phyloP scores from a whole-genome alignment of 2,113 vertebrate genomes.

The Mesembrinibis cayennensis region DNA sequence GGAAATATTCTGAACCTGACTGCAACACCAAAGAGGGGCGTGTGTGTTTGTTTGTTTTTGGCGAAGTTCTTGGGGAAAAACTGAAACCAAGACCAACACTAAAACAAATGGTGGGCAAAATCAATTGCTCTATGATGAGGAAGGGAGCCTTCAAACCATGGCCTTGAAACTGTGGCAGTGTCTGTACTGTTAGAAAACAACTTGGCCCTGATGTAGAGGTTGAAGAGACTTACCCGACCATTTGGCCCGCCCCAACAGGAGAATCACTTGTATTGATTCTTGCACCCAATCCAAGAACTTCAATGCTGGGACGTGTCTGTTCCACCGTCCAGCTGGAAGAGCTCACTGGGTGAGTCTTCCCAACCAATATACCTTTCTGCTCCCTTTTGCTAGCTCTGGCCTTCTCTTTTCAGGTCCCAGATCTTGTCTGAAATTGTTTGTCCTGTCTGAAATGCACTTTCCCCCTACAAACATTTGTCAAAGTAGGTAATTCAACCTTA shows the following conservation, averaged over 20 bases:
- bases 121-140: neutral
- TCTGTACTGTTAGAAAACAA: neutral
- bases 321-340: neutral
- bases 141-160: neutral
- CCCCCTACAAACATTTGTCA: neutral
- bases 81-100: neutral
- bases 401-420: neutral
- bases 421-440: neutral
- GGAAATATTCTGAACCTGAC: neutral
- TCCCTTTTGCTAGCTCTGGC: neutral
- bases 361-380: neutral
- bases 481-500: neutral
- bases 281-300: neutral
- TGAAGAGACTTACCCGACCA: neutral
- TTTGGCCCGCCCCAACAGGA: neutral
- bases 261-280: neutral
- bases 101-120: neutral
- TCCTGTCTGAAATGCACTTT: neutral
- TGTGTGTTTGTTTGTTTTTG: too few relatives aligned
- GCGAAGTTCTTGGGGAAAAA: neutral
- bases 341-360: neutral
- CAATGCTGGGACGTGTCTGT: neutral
- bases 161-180: neutral
- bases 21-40: neutral
- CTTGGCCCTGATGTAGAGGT: neutral